Evolutionary conservation across 2,888 invertebrate genomes (phyloP).

Genomic region (Patella depressa): DNA sequence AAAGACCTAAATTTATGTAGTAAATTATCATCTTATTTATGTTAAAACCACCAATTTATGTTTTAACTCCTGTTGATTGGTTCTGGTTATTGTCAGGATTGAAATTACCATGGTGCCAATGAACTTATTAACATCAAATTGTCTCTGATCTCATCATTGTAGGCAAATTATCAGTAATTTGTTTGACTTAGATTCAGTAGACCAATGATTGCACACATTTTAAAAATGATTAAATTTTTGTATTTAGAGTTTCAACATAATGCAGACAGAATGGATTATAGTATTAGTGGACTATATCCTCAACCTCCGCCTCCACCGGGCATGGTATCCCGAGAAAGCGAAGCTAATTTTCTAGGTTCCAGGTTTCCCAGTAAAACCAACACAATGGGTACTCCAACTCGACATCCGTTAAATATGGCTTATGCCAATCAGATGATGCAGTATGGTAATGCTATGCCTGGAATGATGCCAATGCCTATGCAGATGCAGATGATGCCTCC

Average conservation of each 20-base stretch:
- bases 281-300: background rate
- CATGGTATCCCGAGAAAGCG: slow-evolving; percentile 12
- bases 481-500: slow-evolving; percentile 34
- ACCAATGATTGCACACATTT: no score
- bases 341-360: slow-evolving; percentile 11
- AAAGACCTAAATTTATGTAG: no score
- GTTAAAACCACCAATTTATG: no score
- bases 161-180: no score
- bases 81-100: no score
- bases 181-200: no score
- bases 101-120: no score
- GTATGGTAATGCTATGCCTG: background rate
- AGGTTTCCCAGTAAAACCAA: slow-evolving; percentile 12
- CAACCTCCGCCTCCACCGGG: background rate
- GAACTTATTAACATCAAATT: no score
- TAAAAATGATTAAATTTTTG: background rate
- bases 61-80: no score
- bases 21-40: no score
- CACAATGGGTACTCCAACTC: background rate
- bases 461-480: slow-evolving; percentile 27
- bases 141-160: no score
- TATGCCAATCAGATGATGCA: slow-evolving; percentile 8
- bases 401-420: slow-evolving; percentile 1
- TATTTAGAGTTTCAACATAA: slow-evolving; percentile 80
- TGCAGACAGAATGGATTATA: slow-evolving; percentile 74